Conservation (phyloP, 1,140 invertebrate genomes). For the Trinorchestia longiramus region DNA sequence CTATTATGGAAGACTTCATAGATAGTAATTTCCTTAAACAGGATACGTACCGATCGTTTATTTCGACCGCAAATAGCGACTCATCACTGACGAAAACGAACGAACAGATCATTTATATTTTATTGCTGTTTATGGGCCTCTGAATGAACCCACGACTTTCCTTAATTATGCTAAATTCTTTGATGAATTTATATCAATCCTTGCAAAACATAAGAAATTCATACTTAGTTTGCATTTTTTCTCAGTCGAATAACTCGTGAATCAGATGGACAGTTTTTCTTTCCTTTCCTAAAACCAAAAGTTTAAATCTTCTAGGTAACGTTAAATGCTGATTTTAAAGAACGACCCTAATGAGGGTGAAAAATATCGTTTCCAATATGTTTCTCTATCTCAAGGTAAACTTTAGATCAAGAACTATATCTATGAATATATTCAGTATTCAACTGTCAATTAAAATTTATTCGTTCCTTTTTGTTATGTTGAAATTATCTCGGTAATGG, state of each 20-base stretch:
- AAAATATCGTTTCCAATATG: no score
- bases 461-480: not conserved
- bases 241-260: not conserved
- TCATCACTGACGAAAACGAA: not conserved
- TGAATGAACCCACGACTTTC: not conserved
- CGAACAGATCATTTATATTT: not conserved
- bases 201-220: not conserved
- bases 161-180: not conserved
- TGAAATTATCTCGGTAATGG: not conserved
- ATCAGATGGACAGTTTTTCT: no score
- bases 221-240: not conserved
- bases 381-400: not conserved
- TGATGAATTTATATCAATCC: not conserved
- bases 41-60: not conserved
- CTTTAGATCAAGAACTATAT: not conserved
- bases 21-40: not conserved
- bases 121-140: not conserved
- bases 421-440: not conserved
- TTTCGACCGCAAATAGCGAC: not conserved
- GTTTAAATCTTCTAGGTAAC: no score
- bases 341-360: no score
- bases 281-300: no score
- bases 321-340: no score
- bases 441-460: not conserved
- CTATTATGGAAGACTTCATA: not conserved